Percentiles rank a stretch among this genome's conserved stretches.
phyloP scores from a whole-genome alignment of 2,113 vertebrate genomes.

The Corythornis madagascariensis region DNA sequence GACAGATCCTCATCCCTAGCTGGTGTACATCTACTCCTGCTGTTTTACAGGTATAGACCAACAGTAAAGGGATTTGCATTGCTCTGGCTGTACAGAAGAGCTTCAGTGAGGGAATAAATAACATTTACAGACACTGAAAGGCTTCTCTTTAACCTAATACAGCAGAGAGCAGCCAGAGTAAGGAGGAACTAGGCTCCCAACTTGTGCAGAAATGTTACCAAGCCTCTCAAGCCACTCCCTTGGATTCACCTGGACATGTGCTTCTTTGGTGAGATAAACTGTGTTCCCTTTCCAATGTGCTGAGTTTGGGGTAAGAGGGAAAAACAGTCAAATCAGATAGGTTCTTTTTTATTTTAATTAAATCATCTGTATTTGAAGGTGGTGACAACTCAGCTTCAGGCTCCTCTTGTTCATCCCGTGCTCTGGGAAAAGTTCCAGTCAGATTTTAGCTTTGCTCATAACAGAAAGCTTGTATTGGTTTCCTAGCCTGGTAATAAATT shows the following conservation, averaged over 20 bases:
- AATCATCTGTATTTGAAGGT: constrained; percentile 67
- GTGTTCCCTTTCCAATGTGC: constrained; percentile 1
- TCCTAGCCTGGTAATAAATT: constrained; percentile 47
- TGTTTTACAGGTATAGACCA: background rate
- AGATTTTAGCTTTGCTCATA: constrained; percentile 58
- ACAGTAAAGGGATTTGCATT: background rate
- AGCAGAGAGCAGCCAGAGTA: background rate
- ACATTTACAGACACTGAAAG: background rate
- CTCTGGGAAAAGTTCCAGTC: constrained; percentile 61
- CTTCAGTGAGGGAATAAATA: background rate
- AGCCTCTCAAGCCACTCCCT: background rate
- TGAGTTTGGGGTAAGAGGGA: constrained; percentile 1
- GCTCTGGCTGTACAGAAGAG: background rate
- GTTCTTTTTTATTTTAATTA: constrained; percentile 60
- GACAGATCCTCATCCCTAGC: background rate
- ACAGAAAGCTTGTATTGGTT: constrained; percentile 51
- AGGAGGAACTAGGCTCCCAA: background rate
- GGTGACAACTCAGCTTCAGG: constrained; percentile 62
- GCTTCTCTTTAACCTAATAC: background rate
- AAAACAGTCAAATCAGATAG: constrained; percentile 51
- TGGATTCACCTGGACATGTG: background rate
- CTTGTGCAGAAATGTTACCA: background rate
- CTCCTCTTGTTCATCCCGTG: constrained; percentile 35
- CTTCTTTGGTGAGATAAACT: constrained; percentile 30
- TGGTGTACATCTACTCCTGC: background rate